A percentile compares a stretch with the other conserved stretches of the same genome.
These are phyloP conservation scores for Bryconaethiops microstoma DNA, from an alignment of 2,797 vertebrate genomes.

Conservation along the genomic window DNA sequence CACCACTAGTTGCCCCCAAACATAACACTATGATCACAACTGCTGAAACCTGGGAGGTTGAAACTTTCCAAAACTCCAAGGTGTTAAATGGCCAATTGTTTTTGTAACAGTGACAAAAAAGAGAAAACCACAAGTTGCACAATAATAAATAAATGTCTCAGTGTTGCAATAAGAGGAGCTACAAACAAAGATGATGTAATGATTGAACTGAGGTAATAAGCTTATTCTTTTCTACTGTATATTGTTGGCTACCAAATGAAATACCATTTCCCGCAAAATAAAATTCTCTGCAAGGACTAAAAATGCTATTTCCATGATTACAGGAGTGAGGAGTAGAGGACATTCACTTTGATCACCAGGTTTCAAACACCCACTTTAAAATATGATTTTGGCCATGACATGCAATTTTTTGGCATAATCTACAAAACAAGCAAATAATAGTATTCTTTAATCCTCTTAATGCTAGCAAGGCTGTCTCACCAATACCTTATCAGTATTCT, in stretches of 20 bases:
- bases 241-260: background rate
- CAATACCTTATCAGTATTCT: constrained; percentile 45
- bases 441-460: background rate
- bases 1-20: background rate
- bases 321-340: too few relatives aligned
- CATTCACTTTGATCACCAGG: too few relatives aligned
- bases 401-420: background rate
- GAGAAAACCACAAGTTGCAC: background rate
- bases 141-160: background rate
- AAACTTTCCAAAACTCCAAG: too few relatives aligned
- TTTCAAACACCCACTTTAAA: background rate
- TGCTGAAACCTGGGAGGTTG: background rate
- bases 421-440: background rate
- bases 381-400: background rate
- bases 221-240: background rate
- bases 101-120: background rate
- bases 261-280: background rate
- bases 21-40: background rate
- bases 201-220: background rate
- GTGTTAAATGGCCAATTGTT: background rate
- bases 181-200: background rate
- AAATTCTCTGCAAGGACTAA: background rate
- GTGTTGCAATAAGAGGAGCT: background rate
- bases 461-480: constrained; percentile 39
- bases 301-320: background rate